Percentiles rank a stretch among this genome's conserved stretches.
These are phyloP conservation scores for Pollenia griseotomentosa DNA, from an alignment of 2,888 invertebrate species.

Conservation along the genomic window DNA sequence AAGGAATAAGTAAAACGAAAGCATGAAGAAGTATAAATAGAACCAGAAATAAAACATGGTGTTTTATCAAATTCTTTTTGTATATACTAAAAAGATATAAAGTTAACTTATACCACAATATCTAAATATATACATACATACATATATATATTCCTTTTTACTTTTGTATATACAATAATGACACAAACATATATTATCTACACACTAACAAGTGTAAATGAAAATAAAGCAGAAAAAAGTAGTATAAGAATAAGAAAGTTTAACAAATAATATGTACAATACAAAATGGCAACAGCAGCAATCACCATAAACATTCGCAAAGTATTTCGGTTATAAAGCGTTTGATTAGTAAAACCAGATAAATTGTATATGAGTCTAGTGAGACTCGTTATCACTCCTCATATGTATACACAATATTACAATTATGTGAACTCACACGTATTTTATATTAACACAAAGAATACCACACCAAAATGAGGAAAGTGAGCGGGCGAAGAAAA, in stretches of 20 bases:
- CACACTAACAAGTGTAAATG: slow-evolving; percentile 41
- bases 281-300: slow-evolving; percentile 64
- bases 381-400: slow-evolving; percentile 59
- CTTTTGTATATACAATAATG: neutral
- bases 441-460: neutral
- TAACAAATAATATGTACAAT: slow-evolving; percentile 30
- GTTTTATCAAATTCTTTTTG: slow-evolving; percentile 21
- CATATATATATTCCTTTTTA: neutral
- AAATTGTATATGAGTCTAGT: slow-evolving; percentile 61
- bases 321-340: slow-evolving; percentile 64
- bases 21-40: neutral
- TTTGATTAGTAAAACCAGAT: slow-evolving; percentile 70
- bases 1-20: slow-evolving; percentile 11
- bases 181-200: neutral
- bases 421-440: slow-evolving; percentile 5
- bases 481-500: neutral
- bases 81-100: neutral
- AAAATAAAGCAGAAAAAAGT: slow-evolving; percentile 1
- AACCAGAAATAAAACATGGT: slow-evolving; percentile 6
- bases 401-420: neutral
- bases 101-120: too few species aligned
- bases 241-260: slow-evolving; percentile 18
- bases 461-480: neutral
- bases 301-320: slow-evolving; percentile 67
- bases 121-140: neutral